Evolutionary conservation across 2,888 invertebrate species (phyloP), one percentile per base, ranked within the genome.

Genomic region (Sinohyriopsis cumingii): DNA sequence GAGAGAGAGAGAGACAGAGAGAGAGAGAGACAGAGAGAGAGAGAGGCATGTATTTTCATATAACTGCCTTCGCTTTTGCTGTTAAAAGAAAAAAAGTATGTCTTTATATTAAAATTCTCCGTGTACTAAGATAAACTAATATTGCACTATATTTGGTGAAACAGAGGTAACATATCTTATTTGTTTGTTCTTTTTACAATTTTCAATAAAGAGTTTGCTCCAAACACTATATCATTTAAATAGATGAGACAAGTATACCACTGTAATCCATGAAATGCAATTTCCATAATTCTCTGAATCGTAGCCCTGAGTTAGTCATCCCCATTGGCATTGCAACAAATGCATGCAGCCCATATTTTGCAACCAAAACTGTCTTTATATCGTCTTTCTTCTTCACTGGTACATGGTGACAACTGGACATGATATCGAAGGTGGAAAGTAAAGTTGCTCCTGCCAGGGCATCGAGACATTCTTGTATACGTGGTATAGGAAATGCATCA

Each of bases 301-400:
- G 71, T 69, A 0, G 69, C 6, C 56, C 53, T 22, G 57, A 28
- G 55, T 71, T 72, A 24, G 66, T 59, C 5, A 75, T 19, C 7
- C 75, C 69, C 60, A 72, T 62, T 24, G 60, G 59, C 63, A 54
- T 67, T 25, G 64, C 19, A 59, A 25, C n/a, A 3, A 56, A 57
- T 64, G 45, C 64, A 24, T 63, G 75, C 0, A 75, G 60, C 12
- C 75, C 73, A 63, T 69, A 69, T 25, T 70, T 71, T n/a, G 72
- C 73, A n/a, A 57, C 57, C 56, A 75, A 75, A 24, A 75, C 73
- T 18, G 72, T 78, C 64, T 78, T 78, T 22, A 70, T 67, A 25
- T 70, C 70, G 57, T 75, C 71, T 53, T 57, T 59, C 19, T 67
- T 53, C n/a, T 73, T 69, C 18, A 77, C 63, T 12, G 77, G 75